phyloP scores from a whole-genome alignment of 2,888 invertebrate species.

The Synergus itoensis region DNA sequence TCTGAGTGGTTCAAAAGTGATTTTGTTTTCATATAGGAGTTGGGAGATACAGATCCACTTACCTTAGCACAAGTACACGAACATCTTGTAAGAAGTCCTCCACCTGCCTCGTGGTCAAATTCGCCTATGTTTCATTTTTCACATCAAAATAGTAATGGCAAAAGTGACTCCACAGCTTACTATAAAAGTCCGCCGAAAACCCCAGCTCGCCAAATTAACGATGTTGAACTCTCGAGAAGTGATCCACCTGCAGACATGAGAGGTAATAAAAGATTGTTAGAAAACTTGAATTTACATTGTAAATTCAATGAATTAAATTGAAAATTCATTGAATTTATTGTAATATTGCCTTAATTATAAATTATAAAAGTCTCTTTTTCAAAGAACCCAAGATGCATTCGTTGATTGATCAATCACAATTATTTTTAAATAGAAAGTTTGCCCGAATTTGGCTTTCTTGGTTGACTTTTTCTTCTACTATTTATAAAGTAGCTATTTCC shows the following conservation, averaged over 20 bases:
- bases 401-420: no score
- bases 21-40: conserved; percentile 63
- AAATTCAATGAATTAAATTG: not conserved
- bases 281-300: not conserved
- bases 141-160: conserved; percentile 76
- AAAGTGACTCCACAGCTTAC: conserved; percentile 61
- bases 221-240: conserved; percentile 71
- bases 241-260: conserved; percentile 72
- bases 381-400: no score
- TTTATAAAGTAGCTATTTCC: no score
- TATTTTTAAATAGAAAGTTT: no score
- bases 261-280: conserved; percentile 61
- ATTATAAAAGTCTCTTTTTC: no score
- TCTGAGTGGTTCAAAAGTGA: not conserved
- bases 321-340: no score
- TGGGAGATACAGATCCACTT: conserved; percentile 84
- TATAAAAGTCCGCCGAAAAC: conserved; percentile 69
- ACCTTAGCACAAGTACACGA: conserved; percentile 89
- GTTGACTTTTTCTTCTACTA: no score
- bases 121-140: conserved; percentile 82
- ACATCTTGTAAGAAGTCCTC: conserved; percentile 90
- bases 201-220: conserved; percentile 62
- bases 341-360: no score
- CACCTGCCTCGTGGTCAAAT: conserved; percentile 87
- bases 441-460: no score